Conservation (phyloP, 2,113 vertebrate species). For the Cacatua alba region DNA sequence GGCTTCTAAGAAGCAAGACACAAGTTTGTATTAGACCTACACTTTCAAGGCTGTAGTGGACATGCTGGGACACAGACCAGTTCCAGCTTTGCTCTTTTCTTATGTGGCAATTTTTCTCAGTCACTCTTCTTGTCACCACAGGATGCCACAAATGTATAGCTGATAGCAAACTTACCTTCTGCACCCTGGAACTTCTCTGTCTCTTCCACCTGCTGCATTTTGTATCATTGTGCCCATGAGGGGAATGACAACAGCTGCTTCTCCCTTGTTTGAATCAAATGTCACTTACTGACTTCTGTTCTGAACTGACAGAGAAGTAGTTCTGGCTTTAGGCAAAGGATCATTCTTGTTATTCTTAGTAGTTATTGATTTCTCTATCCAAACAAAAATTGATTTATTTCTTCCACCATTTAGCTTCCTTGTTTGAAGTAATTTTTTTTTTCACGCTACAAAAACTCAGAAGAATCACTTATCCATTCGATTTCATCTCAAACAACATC, state of each 20-base stretch:
- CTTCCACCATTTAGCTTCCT: background rate
- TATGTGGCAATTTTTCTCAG: background rate
- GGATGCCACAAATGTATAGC: fast-evolving
- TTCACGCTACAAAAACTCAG: background rate
- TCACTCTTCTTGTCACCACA: background rate
- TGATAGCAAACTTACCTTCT: background rate
- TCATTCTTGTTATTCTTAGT: background rate
- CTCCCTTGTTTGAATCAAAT: background rate
- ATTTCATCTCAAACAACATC: background rate
- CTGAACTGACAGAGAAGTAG: background rate
- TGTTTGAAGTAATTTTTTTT: background rate
- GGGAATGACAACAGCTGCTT: background rate
- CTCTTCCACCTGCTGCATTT: background rate
- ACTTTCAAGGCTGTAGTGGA: background rate
- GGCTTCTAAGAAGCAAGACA: background rate
- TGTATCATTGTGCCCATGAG: background rate
- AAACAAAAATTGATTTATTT: background rate
- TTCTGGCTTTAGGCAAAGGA: background rate
- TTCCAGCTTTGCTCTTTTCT: background rate
- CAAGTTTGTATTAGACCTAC: background rate
- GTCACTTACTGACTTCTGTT: background rate
- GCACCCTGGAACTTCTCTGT: background rate
- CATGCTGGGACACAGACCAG: background rate
- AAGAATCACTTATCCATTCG: background rate
- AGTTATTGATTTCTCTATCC: background rate